Evolutionary conservation across 2,888 invertebrate genomes (phyloP).

Genomic region (Epirrhoe tristata): DNA sequence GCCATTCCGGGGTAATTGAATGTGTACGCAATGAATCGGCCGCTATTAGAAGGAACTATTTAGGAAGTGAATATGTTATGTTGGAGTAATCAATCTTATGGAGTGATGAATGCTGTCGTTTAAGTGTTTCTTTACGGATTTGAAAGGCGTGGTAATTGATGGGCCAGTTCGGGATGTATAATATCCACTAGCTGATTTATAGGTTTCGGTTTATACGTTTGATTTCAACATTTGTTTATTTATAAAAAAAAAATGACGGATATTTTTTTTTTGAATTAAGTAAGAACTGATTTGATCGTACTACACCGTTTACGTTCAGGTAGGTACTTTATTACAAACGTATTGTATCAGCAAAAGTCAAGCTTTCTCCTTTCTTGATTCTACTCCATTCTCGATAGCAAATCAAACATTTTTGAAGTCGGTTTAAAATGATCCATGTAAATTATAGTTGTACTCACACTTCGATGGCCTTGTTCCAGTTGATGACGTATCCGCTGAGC

Average conservation of each 20-base stretch:
- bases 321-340: too few species aligned
- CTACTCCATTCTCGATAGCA: too few species aligned
- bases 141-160: constrained; percentile 14
- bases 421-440: too few species aligned
- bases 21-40: constrained; percentile 31
- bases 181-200: not conserved
- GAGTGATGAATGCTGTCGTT: constrained; percentile 23
- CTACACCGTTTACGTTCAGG: too few species aligned
- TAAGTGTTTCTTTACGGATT: constrained; percentile 9
- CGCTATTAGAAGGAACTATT: constrained; percentile 26
- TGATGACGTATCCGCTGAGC: constrained; percentile 99
- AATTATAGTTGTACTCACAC: constrained; percentile 90
- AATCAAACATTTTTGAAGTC: too few species aligned
- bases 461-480: constrained; percentile 99
- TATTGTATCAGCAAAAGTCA: too few species aligned
- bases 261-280: too few species aligned
- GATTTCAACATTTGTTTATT: not conserved
- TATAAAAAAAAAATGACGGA: too few species aligned
- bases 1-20: constrained; percentile 30
- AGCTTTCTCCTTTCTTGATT: too few species aligned
- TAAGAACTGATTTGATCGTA: too few species aligned
- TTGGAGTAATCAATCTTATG: constrained; percentile 26
- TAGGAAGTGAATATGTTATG: constrained; percentile 22
- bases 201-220: not conserved
- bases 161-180: not conserved